These are phyloP conservation scores for Anser brachyrhynchus DNA, from an alignment of 2,113 vertebrate genomes.

Conservation along the genomic window DNA sequence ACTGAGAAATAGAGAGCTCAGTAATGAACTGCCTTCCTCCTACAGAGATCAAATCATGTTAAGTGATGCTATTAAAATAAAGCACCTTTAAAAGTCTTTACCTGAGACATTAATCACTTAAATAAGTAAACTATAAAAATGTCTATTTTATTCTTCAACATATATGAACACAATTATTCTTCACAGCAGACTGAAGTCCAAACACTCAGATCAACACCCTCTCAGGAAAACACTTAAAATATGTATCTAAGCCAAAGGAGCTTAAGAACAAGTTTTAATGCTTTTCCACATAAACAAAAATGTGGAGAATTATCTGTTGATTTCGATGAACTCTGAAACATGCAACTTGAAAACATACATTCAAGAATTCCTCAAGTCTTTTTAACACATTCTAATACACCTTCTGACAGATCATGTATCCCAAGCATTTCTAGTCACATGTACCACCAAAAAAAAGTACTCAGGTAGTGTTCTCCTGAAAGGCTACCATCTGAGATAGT, in stretches of 20 bases:
- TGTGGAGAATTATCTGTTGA: neutral
- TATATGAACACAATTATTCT: neutral
- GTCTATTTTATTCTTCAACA: neutral
- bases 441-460: neutral
- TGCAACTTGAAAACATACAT: neutral
- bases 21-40: constrained; percentile 46
- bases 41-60: constrained; percentile 48
- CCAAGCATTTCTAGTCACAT: neutral
- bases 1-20: constrained; percentile 25
- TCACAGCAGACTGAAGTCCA: neutral
- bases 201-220: neutral
- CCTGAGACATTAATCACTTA: neutral
- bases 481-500: neutral
- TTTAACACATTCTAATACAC: neutral
- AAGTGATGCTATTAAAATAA: constrained; percentile 49
- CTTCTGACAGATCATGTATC: neutral
- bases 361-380: neutral
- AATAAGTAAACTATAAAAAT: neutral
- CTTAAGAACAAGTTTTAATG: neutral
- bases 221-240: neutral
- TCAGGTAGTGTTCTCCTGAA: neutral
- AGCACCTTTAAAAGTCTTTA: constrained; percentile 9
- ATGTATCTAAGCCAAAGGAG: fast-evolving
- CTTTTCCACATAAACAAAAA: neutral
- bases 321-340: neutral